phyloP scores from a whole-genome alignment of 2,113 vertebrate genomes.

The Verasper variegatus region DNA sequence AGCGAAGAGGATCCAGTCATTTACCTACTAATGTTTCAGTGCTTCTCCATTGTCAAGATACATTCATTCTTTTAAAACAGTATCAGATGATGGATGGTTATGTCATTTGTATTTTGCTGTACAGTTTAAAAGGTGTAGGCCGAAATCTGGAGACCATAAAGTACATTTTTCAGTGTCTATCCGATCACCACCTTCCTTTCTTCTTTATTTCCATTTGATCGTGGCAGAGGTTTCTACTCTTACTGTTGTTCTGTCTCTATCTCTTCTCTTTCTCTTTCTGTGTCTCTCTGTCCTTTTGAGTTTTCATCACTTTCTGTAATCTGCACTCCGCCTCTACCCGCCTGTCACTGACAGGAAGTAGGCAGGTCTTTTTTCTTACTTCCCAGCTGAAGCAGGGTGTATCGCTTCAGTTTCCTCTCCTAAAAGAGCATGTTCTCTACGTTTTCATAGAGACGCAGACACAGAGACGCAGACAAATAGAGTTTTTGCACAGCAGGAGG shows the following conservation, averaged over 20 bases:
- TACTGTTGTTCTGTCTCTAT: background rate
- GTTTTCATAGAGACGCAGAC: background rate
- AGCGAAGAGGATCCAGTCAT: no score
- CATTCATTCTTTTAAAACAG: no score
- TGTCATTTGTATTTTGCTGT: no score
- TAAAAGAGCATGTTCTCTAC: conserved; percentile 2
- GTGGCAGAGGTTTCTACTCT: background rate
- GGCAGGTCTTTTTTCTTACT: conserved; percentile 46
- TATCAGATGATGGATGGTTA: no score
- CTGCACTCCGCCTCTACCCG: conserved; percentile 35
- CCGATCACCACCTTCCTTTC: background rate
- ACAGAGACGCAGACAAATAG: background rate
- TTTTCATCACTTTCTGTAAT: conserved; percentile 28
- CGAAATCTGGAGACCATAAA: background rate
- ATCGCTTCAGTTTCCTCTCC: conserved; percentile 66
- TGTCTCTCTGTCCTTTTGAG: background rate
- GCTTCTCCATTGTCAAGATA: no score
- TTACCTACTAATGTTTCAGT: no score
- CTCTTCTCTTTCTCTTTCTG: background rate
- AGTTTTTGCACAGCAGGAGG: background rate
- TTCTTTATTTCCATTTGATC: background rate
- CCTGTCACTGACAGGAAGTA: conserved; percentile 68
- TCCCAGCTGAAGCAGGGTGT: conserved; percentile 67
- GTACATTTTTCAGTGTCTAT: background rate
- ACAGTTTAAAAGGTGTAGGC: background rate